phyloP scores from a whole-genome alignment of 2,113 vertebrate species.

The Cinclus cinclus region DNA sequence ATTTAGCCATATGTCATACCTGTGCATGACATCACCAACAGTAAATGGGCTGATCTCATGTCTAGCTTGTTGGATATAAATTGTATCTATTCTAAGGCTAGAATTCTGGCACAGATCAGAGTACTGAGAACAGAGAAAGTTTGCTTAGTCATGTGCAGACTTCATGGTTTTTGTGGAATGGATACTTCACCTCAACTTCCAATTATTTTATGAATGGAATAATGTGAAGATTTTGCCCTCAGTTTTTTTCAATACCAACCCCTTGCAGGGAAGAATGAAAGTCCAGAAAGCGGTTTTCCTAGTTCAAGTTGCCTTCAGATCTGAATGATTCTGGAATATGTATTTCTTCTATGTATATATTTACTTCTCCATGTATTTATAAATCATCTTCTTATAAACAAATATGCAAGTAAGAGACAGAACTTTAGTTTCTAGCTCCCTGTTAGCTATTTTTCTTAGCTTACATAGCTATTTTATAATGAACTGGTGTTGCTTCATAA shows the following conservation, averaged over 20 bases:
- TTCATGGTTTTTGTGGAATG: background rate
- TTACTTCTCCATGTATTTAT: background rate
- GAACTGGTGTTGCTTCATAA: background rate
- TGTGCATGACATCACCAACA: background rate
- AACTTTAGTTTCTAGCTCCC: background rate
- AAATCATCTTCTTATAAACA: background rate
- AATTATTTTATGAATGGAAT: background rate
- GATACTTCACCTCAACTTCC: background rate
- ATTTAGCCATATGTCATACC: background rate
- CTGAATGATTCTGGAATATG: background rate
- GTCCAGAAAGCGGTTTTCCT: background rate
- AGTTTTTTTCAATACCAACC: background rate
- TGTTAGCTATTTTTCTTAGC: background rate
- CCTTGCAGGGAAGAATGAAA: background rate
- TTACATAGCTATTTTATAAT: background rate
- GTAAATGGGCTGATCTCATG: background rate
- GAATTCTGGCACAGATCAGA: background rate
- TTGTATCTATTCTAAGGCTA: background rate
- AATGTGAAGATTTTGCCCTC: background rate
- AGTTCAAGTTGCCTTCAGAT: background rate
- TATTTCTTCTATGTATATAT: background rate
- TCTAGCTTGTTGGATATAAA: background rate
- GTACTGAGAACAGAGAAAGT: background rate
- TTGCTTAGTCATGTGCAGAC: background rate
- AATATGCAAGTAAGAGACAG: background rate